Evolutionary conservation across 2,797 vertebrate genomes (phyloP), one percentile per base, ranked within the genome.

Genomic region (Pagetopsis macropterus): DNA sequence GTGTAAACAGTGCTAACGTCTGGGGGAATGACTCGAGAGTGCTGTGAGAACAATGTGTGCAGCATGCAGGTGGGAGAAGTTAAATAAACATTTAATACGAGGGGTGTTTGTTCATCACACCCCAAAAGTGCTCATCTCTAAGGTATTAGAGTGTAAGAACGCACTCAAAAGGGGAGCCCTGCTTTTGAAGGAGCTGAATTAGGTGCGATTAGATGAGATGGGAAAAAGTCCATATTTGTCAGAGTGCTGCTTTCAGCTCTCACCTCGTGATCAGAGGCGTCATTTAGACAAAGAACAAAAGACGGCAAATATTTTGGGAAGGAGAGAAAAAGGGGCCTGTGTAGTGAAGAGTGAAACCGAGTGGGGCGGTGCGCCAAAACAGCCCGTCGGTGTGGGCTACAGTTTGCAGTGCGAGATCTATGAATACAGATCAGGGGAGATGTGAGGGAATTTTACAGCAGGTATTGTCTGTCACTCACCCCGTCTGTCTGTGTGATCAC

Each of bases 401-500:
- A 82, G 90, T 93, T 93, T 91, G 91, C 86, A 70, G 83, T 77
- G 87, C 84, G 86, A 92, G 85, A 92, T 90, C 92, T 92, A 91
- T 94, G 93, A 94, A 95, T 92, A 94, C 89, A 94, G 95, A 95
- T 90, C 88, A 95, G 94, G 86, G 79, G 85, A 95, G 91, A 96
- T 92, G 91, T 95, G 94, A 95, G 91, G 89, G 94, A 95, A 96
- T 95, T 94, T 92, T 90, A 86, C 91, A 94, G 91, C 91, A 94
- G 91, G 89, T 91, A 93, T 94, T 95, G 94, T 95, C 95, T 95
- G 92, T 94, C 94, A 95, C 92, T 93, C 84, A 95, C 89, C 93
- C 93, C 92, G 88, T 89, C 93, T 92, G 92, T 90, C 92, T 91
- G 85, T 92, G 88, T 94, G 89, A 94, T 95, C 93, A 92, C 87